A percentile compares a stretch with the other conserved stretches of the same genome.
Conservation (phyloP, 2,797 vertebrate genomes). For the Philypnodon macrostomus region DNA sequence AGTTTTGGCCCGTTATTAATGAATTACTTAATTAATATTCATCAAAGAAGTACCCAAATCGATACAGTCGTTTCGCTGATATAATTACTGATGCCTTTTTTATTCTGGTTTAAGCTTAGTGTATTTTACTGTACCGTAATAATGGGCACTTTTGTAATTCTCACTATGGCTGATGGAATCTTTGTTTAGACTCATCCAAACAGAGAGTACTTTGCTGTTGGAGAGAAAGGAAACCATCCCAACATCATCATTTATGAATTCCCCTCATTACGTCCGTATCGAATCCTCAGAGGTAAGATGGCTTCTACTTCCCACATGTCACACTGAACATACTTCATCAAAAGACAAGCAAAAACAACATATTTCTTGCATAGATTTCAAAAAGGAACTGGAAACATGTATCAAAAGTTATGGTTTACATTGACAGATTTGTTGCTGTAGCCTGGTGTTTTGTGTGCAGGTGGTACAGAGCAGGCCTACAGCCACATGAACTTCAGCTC, state of each 20-base stretch:
- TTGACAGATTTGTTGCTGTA: not conserved
- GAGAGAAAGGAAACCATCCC: slow-evolving; percentile 88
- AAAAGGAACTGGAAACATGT: too few species aligned
- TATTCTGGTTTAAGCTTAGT: too few species aligned
- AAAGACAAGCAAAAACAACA: too few species aligned
- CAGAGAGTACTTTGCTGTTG: slow-evolving; percentile 82
- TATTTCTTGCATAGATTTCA: not conserved
- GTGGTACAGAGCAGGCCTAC: slow-evolving; percentile 81
- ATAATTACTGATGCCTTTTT: too few species aligned
- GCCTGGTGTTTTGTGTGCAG: slow-evolving; percentile 55
- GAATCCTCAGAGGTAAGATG: slow-evolving; percentile 83
- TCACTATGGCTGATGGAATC: too few species aligned
- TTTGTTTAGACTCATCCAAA: slow-evolving; percentile 82
- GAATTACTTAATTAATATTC: too few species aligned
- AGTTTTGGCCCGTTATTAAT: too few species aligned
- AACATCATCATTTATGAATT: slow-evolving; percentile 87
- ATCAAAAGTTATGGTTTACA: too few species aligned
- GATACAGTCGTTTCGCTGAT: too few species aligned
- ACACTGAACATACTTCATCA: not conserved
- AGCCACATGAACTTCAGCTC: slow-evolving; percentile 84
- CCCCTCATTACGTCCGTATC: slow-evolving; percentile 81
- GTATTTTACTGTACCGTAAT: not conserved
- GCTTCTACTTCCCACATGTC: not conserved
- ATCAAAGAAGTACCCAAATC: too few species aligned
- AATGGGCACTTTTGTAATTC: not conserved